Conservation (phyloP, 2,888 invertebrate genomes). For the Palloptera scutellata region DNA sequence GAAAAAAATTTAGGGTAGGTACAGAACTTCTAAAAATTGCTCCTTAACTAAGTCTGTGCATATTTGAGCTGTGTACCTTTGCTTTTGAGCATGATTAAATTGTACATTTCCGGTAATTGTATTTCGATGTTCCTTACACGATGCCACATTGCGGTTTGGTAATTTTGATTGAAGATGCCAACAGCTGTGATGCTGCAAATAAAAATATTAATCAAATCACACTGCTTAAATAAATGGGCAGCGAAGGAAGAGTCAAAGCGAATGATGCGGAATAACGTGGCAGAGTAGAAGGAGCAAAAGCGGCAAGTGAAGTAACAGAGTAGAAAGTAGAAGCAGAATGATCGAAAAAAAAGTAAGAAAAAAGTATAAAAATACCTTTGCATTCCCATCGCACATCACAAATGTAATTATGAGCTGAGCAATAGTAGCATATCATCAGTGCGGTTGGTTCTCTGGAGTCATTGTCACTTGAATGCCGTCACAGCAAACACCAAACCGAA, state of each 20-base stretch:
- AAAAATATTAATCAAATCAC: background rate
- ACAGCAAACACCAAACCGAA: too few species aligned
- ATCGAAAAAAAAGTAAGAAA: too few species aligned
- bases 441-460: background rate
- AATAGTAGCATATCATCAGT: background rate
- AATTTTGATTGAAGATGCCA: constrained; percentile 19
- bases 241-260: background rate
- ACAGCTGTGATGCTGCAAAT: constrained; percentile 8
- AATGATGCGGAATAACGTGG: too few species aligned
- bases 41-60: too few species aligned
- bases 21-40: too few species aligned
- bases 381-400: background rate
- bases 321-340: too few species aligned
- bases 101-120: constrained; percentile 15
- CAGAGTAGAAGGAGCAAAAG: too few species aligned
- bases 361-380: too few species aligned
- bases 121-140: constrained; percentile 6
- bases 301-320: too few species aligned
- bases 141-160: constrained; percentile 8
- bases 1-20: too few species aligned
- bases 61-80: too few species aligned
- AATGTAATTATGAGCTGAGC: background rate
- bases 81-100: constrained; percentile 7
- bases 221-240: background rate
- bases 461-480: background rate